Conservation (phyloP, 2,888 invertebrate genomes). For the Archips xylosteana region DNA sequence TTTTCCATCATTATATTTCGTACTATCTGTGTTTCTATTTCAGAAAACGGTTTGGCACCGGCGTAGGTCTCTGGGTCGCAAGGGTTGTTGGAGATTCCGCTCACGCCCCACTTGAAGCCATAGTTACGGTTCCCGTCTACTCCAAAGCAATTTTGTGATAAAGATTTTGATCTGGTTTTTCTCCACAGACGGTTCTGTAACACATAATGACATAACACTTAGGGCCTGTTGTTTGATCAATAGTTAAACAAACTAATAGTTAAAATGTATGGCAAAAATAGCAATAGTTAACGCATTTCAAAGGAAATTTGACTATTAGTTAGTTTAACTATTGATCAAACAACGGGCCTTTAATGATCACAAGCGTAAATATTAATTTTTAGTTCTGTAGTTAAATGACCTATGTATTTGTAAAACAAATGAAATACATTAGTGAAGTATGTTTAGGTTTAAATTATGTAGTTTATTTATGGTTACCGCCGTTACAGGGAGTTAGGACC, state of each 20-base stretch:
- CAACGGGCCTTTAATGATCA: no score
- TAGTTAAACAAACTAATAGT: no score
- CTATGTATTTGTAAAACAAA: no score
- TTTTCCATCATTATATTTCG: conserved; percentile 81
- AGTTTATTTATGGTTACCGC: no score
- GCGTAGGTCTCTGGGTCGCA: conserved; percentile 86
- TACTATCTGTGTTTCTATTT: conserved; percentile 85
- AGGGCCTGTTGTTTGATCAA: no score
- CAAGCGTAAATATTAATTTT: background rate
- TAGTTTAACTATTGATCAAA: no score
- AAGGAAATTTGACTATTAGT: no score
- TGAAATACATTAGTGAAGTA: no score
- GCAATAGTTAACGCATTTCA: no score
- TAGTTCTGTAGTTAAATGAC: background rate
- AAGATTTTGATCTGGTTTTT: conserved; percentile 81
- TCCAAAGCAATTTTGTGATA: conserved; percentile 79
- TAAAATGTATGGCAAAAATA: no score
- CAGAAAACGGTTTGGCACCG: conserved; percentile 86
- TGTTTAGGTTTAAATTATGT: no score
- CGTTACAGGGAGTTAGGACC: no score
- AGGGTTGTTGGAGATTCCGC: conserved; percentile 86
- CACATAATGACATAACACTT: background rate
- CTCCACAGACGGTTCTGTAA: conserved; percentile 87
- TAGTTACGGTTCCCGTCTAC: conserved; percentile 90
- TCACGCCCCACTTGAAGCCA: conserved; percentile 88